Percentiles rank a stretch among this genome's conserved stretches.
Conservation (phyloP, 2,797 vertebrate genomes). For the Hypotaenidia okinawae region DNA sequence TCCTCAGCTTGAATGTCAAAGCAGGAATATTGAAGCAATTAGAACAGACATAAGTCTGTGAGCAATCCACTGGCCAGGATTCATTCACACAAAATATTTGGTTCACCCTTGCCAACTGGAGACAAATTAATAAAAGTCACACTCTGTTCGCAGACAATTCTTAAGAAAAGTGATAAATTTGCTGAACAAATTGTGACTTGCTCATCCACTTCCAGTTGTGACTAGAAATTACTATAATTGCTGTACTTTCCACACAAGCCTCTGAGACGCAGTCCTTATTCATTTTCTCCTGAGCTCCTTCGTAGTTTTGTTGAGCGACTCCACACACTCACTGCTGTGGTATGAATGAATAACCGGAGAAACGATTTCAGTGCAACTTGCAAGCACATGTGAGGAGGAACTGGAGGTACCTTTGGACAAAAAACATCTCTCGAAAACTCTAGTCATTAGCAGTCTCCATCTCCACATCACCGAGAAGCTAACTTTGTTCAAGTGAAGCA, state of each 20-base stretch:
- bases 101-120: conserved; percentile 14
- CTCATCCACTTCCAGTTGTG: conserved; percentile 38
- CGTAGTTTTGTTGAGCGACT: fast-evolving
- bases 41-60: conserved; percentile 28
- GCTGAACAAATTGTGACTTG: conserved; percentile 42
- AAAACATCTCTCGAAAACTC: background rate
- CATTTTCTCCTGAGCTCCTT: background rate
- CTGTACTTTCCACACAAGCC: background rate
- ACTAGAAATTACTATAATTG: conserved; percentile 17
- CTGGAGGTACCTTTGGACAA: background rate
- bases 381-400: background rate
- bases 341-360: background rate
- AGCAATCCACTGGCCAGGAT: conserved; percentile 50
- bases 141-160: conserved; percentile 32
- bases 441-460: background rate
- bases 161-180: conserved; percentile 56
- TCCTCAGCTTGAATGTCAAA: background rate
- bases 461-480: background rate
- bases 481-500: background rate
- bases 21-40: conserved; percentile 50
- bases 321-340: background rate
- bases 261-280: background rate
- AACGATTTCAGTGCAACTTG: background rate
- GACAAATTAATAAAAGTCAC: conserved; percentile 50
- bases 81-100: conserved; percentile 61